Percentiles rank a stretch among this genome's conserved stretches.
phyloP scores from a whole-genome alignment of 2,113 vertebrate genomes.

The Shinisaurus crocodilurus region DNA sequence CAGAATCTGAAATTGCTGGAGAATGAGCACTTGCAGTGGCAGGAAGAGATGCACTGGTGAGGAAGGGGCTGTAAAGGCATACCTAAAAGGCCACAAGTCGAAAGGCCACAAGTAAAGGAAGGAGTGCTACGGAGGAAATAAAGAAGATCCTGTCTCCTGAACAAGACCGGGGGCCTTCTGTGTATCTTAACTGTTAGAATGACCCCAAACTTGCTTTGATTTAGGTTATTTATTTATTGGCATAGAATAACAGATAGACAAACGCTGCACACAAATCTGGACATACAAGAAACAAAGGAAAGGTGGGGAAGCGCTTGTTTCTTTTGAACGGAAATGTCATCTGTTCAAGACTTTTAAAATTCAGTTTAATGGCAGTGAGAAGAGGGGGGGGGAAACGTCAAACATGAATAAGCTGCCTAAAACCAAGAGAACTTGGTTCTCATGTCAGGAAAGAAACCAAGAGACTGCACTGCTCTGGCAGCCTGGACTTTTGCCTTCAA shows the following conservation, averaged over 20 bases:
- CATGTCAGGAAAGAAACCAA: background rate
- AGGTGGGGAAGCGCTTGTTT: background rate
- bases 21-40: background rate
- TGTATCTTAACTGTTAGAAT: background rate
- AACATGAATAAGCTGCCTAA: background rate
- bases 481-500: background rate
- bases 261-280: background rate
- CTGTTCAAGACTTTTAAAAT: background rate
- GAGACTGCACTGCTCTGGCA: background rate
- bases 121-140: background rate
- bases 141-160: background rate
- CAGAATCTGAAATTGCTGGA: background rate
- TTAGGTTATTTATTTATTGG: background rate
- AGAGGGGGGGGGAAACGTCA: background rate
- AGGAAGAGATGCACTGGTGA: background rate
- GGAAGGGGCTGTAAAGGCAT: background rate
- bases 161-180: background rate
- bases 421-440: background rate
- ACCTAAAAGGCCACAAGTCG: background rate
- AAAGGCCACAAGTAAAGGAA: background rate
- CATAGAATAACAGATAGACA: background rate
- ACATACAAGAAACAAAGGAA: background rate
- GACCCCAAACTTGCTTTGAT: background rate
- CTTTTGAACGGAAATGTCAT: background rate
- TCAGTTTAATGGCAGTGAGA: background rate